These are phyloP conservation scores for Perca schrenkii DNA, from an alignment of 2,113 vertebrate genomes.

Conservation along the genomic window DNA sequence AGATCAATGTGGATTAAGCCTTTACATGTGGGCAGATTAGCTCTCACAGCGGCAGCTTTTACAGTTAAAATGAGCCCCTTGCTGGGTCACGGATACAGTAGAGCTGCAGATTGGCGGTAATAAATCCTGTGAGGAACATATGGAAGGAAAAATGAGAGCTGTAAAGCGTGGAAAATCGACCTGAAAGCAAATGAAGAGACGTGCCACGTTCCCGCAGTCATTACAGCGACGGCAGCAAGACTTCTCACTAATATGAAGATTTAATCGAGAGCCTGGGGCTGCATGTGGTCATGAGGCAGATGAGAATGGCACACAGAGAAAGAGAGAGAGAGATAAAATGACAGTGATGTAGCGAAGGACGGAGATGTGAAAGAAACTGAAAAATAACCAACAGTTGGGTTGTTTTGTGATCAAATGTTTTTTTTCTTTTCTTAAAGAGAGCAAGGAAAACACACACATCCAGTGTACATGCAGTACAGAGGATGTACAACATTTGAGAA, in stretches of 20 bases:
- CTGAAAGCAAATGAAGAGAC: slow-evolving; percentile 59
- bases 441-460: too few species aligned
- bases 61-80: slow-evolving; percentile 38
- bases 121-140: slow-evolving; percentile 49
- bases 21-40: slow-evolving; percentile 65
- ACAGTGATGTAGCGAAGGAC: slow-evolving; percentile 10
- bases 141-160: slow-evolving; percentile 43
- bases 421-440: too few species aligned
- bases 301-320: neutral
- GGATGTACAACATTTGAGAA: too few species aligned
- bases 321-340: neutral
- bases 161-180: slow-evolving; percentile 51
- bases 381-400: slow-evolving; percentile 9
- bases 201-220: slow-evolving; percentile 20
- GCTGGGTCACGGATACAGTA: slow-evolving; percentile 33
- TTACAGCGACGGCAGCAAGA: slow-evolving; percentile 36
- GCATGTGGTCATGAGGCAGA: slow-evolving; percentile 17
- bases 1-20: slow-evolving; percentile 68
- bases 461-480: too few species aligned
- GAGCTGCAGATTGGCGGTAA: slow-evolving; percentile 25
- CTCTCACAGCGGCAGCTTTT: slow-evolving; percentile 31
- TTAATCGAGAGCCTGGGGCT: slow-evolving; percentile 55
- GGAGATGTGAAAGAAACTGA: neutral
- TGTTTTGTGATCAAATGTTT: too few species aligned
- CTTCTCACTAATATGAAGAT: slow-evolving; percentile 56